These are phyloP conservation scores for Perithous albicinctus DNA, from an alignment of 2,888 invertebrate species.

Conservation along the genomic window DNA sequence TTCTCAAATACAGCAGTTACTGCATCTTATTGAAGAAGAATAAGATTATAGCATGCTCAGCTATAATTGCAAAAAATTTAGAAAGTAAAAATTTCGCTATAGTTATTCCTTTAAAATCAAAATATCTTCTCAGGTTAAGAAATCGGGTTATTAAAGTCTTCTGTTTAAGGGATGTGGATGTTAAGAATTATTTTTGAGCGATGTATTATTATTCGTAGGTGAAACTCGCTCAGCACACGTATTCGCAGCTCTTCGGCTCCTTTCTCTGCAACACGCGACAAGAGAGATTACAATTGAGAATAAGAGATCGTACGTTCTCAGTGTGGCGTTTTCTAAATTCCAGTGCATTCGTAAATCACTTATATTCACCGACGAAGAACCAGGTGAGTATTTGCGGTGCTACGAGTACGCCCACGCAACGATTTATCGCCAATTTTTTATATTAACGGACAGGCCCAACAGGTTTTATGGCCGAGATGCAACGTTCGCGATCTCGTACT, in stretches of 20 bases:
- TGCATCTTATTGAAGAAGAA: too few relatives aligned
- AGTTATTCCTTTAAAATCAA: too few relatives aligned
- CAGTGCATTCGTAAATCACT: constrained; percentile 93
- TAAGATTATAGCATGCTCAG: too few relatives aligned
- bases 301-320: constrained; percentile 90
- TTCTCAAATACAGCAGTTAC: too few relatives aligned
- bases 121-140: not conserved
- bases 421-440: not conserved
- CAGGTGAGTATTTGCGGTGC: constrained; percentile 83
- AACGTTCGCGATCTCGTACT: constrained; percentile 93
- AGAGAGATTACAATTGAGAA: constrained; percentile 89
- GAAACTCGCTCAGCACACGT: constrained; percentile 97
- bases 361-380: constrained; percentile 88
- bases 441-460: constrained; percentile 66
- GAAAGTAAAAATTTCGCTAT: too few relatives aligned
- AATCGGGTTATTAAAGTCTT: not conserved
- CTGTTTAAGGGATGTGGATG: not conserved
- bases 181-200: not conserved
- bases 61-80: too few relatives aligned
- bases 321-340: constrained; percentile 95
- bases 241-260: constrained; percentile 98
- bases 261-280: constrained; percentile 96
- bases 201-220: constrained; percentile 87
- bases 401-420: not conserved
- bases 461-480: constrained; percentile 95